Percentiles rank a stretch among this genome's conserved stretches.
These are phyloP conservation scores for Orthonyx spaldingii DNA, from an alignment of 2,113 vertebrate genomes.

Conservation along the genomic window DNA sequence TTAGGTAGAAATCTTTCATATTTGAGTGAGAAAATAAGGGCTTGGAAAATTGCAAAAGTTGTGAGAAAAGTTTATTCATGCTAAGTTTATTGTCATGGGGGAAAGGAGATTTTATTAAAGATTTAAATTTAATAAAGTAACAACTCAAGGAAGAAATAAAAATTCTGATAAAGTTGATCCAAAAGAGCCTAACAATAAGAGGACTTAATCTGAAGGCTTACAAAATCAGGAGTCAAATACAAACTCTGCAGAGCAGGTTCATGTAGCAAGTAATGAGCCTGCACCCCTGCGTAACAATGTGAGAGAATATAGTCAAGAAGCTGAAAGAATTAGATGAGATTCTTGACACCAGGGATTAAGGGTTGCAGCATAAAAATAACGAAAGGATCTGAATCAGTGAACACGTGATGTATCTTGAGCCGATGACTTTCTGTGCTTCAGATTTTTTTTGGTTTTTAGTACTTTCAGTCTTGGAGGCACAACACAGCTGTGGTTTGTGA, in stretches of 20 bases:
- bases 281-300: neutral
- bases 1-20: neutral
- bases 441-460: neutral
- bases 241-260: neutral
- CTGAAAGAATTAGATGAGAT: constrained; percentile 45
- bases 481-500: neutral
- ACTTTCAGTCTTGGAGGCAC: neutral
- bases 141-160: constrained; percentile 67
- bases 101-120: constrained; percentile 66
- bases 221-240: neutral
- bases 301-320: neutral
- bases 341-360: constrained; percentile 48
- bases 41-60: constrained; percentile 12
- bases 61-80: constrained; percentile 43
- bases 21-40: neutral
- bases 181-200: constrained; percentile 36
- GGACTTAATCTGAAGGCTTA: constrained; percentile 50
- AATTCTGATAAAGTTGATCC: constrained; percentile 64
- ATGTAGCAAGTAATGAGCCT: constrained; percentile 1
- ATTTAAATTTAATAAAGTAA: constrained; percentile 76
- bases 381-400: neutral
- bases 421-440: neutral
- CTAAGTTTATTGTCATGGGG: constrained; percentile 55
- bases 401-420: neutral
- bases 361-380: constrained; percentile 27